These are phyloP conservation scores for Mythimna impura DNA, from an alignment of 2,888 invertebrate species.

Conservation along the genomic window DNA sequence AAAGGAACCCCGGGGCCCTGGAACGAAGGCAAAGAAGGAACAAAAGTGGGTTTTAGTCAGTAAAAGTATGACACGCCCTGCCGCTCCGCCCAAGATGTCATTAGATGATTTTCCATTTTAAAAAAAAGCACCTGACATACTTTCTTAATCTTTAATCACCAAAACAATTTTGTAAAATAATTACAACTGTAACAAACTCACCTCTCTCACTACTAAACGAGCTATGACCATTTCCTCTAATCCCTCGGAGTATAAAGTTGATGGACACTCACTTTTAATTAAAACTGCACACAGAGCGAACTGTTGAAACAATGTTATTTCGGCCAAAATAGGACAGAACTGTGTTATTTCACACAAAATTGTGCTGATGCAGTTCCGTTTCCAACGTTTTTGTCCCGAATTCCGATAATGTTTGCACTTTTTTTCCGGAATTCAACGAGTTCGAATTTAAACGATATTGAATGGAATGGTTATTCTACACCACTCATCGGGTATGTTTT, in stretches of 20 bases:
- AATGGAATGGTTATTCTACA: background rate
- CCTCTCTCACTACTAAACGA: background rate
- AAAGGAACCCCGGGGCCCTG: too few species aligned
- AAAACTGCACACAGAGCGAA: constrained; percentile 22
- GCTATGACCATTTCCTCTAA: constrained; percentile 13
- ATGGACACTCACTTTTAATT: constrained; percentile 48
- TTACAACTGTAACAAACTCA: background rate
- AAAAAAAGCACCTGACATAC: background rate
- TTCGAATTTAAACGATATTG: constrained; percentile 31
- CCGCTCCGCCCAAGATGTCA: too few species aligned
- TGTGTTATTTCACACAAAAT: constrained; percentile 10
- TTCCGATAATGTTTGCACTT: constrained; percentile 19
- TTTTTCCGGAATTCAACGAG: constrained; percentile 14
- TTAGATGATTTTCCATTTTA: too few species aligned
- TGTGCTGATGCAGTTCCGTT: constrained; percentile 17
- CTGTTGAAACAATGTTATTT: background rate
- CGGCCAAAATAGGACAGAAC: constrained; percentile 4
- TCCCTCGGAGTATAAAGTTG: background rate
- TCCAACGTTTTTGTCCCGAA: constrained; percentile 19
- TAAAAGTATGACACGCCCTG: too few species aligned
- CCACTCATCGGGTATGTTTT: background rate
- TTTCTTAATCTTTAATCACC: background rate
- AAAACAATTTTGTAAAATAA: constrained; percentile 2
- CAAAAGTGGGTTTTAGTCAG: too few species aligned
- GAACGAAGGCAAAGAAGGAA: too few species aligned